phyloP scores from a whole-genome alignment of 2,113 vertebrate genomes.

The Oncorhynchus tshawytscha region DNA sequence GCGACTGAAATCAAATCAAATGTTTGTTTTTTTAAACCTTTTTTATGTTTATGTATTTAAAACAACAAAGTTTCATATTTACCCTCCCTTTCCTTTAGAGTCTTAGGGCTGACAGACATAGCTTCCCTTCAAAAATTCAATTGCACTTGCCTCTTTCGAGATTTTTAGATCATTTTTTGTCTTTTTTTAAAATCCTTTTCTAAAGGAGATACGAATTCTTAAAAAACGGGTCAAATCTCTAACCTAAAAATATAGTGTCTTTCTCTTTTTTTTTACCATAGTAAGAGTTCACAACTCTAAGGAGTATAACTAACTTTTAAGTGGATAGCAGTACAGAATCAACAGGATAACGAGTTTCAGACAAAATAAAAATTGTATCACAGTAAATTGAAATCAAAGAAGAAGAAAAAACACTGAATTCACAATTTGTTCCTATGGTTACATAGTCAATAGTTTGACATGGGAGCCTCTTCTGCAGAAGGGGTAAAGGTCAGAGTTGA shows the following conservation, averaged over 20 bases:
- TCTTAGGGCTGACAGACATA: slow-evolving; percentile 99
- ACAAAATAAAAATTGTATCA: slow-evolving; percentile 59
- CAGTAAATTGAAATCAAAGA: slow-evolving; percentile 67
- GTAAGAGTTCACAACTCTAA: slow-evolving; percentile 74
- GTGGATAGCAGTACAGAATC: slow-evolving; percentile 68
- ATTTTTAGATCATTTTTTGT: slow-evolving; percentile 59
- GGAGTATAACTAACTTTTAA: slow-evolving; percentile 68
- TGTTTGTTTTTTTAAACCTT: slow-evolving; percentile 72
- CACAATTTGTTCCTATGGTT: slow-evolving; percentile 72
- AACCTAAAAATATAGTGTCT: slow-evolving; percentile 61
- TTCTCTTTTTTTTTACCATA: slow-evolving; percentile 44
- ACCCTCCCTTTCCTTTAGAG: slow-evolving; percentile 96
- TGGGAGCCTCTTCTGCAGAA: slow-evolving; percentile 64
- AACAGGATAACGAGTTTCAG: slow-evolving; percentile 66
- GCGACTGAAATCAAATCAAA: slow-evolving; percentile 77
- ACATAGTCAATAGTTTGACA: slow-evolving; percentile 67
- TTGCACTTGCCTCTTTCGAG: slow-evolving; percentile 98
- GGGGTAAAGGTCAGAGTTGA: slow-evolving; percentile 29
- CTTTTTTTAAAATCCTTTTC: slow-evolving; percentile 66
- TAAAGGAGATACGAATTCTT: slow-evolving; percentile 68
- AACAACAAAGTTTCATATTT: slow-evolving; percentile 73
- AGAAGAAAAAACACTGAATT: slow-evolving; percentile 70
- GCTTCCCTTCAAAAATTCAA: slow-evolving; percentile 97
- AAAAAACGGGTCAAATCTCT: slow-evolving; percentile 68
- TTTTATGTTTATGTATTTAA: slow-evolving; percentile 73